A percentile compares a stretch with the other conserved stretches of the same genome.
phyloP scores from a whole-genome alignment of 2,888 invertebrate species.

The Brenthis ino region DNA sequence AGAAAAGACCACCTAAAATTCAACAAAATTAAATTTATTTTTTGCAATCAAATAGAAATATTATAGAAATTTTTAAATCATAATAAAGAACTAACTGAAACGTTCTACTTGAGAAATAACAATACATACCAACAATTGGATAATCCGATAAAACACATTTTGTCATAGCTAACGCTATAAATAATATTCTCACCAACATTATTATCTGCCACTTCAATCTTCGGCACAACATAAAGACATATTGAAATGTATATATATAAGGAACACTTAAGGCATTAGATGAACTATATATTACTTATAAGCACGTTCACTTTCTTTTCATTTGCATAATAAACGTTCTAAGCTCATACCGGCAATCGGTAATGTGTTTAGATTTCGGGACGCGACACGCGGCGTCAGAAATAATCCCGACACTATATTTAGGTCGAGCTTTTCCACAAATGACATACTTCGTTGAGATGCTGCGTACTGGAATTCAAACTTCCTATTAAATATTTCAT shows the following conservation, averaged over 20 bases:
- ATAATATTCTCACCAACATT: constrained; percentile 44
- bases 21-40: background rate
- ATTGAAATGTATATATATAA: constrained; percentile 12
- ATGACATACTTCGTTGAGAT: constrained; percentile 72
- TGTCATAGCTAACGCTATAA: constrained; percentile 49
- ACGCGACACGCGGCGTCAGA: constrained; percentile 69
- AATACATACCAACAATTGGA: constrained; percentile 56
- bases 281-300: constrained; percentile 16
- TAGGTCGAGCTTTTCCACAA: constrained; percentile 77
- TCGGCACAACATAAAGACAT: constrained; percentile 12
- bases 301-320: constrained; percentile 19
- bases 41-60: background rate
- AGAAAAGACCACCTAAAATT: constrained; percentile 74
- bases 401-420: constrained; percentile 77
- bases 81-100: background rate
- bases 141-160: constrained; percentile 47
- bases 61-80: background rate
- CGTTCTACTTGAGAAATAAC: constrained; percentile 6
- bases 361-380: constrained; percentile 72
- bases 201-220: constrained; percentile 7
- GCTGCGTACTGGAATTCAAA: constrained; percentile 41
- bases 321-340: constrained; percentile 61
- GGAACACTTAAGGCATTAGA: constrained; percentile 5
- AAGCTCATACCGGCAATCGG: constrained; percentile 56
- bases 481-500: background rate